Evolutionary conservation across 1,140 invertebrate species (phyloP), one percentile per base, ranked within the genome.

Genomic region (Apocrypta bakeri): DNA sequence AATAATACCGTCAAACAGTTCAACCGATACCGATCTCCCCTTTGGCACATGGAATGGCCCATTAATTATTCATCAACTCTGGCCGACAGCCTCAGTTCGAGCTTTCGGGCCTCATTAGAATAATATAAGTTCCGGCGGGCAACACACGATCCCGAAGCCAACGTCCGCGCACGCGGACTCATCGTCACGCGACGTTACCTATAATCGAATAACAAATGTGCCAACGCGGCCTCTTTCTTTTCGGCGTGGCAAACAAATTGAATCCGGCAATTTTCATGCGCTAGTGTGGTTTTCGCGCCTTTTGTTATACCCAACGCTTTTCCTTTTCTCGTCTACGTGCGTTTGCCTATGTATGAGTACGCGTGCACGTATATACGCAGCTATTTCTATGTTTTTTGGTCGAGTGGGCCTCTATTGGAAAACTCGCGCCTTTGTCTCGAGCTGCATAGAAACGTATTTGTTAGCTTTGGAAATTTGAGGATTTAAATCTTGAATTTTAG

Each of bases 31-130:
- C 17, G 48, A 21, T 56, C 48, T 48, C 42, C 21, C 14, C 42
- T 4, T 48, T 11, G 11, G 40, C 40, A 42, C 0, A 17, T 11
- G 17, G 7, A 42, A 9, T 17, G 48, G 2, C 4, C 17, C 64
- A 29, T 66, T 66, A 27, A 37, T 71, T 11, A 73, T 73, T 73
- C 71, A 73, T 73, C 25, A 25, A 31, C 68, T 37, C 21, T n/a
- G 68, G 68, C 17, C 68, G 29, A 56, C 48, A 56, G 48, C 0
- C 4, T 7, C 17, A 66, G 25, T 66, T 40, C 33, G 37, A 37
- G 37, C 37, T 33, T 73, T 75, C 42, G 42, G 42, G 42, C 73
- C 73, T 75, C 42, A 61, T 75, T 61, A 75, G 1, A 75, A 75
- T 75, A 61, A 75, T 56, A 75, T 61, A 75, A 56, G 25, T 73